A percentile compares a stretch with the other conserved stretches of the same genome.
phyloP scores from a whole-genome alignment of 2,797 vertebrate genomes.

The Manis javanica region DNA sequence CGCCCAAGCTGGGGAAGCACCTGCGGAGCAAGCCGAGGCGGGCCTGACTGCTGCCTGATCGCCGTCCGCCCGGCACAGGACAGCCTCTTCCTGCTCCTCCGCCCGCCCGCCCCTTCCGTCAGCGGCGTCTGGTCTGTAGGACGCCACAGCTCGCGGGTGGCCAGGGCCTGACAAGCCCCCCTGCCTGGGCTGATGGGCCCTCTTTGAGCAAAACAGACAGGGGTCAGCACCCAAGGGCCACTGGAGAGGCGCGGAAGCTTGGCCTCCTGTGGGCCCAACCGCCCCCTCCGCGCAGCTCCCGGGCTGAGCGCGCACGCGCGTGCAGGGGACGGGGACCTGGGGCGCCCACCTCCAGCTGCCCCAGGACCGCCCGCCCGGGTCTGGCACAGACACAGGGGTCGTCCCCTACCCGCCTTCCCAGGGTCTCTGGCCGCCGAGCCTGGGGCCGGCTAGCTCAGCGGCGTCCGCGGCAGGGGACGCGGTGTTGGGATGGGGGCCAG shows the following conservation, averaged over 20 bases:
- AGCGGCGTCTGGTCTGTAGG: not conserved
- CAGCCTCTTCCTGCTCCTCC: not conserved
- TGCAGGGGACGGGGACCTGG: not conserved
- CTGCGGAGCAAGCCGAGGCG: rapidly evolving
- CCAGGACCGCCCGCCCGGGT: not conserved
- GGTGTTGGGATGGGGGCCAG: not conserved
- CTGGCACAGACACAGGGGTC: not conserved
- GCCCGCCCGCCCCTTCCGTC: not conserved
- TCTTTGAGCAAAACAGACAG: not conserved
- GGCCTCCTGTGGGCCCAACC: not conserved
- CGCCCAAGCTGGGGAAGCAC: not conserved
- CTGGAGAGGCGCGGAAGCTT: not conserved
- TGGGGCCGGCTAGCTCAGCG: not conserved
- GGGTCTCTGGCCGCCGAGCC: not conserved
- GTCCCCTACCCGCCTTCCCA: rapidly evolving
- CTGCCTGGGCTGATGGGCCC: not conserved
- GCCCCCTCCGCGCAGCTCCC: not conserved
- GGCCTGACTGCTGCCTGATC: not conserved
- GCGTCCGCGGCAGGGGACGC: too few species aligned
- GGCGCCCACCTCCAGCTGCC: not conserved
- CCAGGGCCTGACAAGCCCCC: not conserved
- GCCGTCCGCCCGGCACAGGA: not conserved
- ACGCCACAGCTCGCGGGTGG: not conserved
- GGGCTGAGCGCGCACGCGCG: not conserved
- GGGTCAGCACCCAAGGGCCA: not conserved